Evolutionary conservation across 2,113 vertebrate species (phyloP).

Genomic region (Tapirus terrestris): DNA sequence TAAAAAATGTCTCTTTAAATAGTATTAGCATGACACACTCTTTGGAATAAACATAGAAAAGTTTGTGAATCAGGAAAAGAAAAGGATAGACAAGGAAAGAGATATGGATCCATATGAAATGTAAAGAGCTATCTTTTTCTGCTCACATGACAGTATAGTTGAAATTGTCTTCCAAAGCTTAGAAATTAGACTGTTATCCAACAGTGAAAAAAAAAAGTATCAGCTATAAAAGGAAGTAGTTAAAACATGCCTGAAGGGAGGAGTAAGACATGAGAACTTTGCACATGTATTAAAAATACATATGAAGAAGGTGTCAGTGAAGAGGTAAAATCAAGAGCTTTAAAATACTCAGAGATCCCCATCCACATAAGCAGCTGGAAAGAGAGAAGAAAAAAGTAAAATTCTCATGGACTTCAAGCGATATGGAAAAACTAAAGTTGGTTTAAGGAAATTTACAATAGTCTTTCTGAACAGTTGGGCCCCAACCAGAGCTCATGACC

Average conservation of each 20-base stretch:
- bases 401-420: background rate
- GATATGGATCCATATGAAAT: background rate
- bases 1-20: background rate
- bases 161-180: background rate
- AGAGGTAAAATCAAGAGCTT: background rate
- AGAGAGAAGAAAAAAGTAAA: background rate
- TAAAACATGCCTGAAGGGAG: background rate
- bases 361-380: background rate
- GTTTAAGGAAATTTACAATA: background rate
- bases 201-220: background rate
- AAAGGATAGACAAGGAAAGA: background rate
- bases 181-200: background rate
- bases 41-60: slow-evolving; percentile 16
- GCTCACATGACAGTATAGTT: background rate
- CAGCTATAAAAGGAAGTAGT: background rate
- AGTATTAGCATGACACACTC: background rate
- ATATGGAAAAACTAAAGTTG: background rate
- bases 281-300: background rate
- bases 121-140: background rate
- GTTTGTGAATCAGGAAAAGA: background rate
- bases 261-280: background rate
- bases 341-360: background rate
- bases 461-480: background rate
- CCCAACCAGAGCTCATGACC: background rate
- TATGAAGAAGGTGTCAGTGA: background rate